A percentile compares a stretch with the other conserved stretches of the same genome.
phyloP scores from a whole-genome alignment of 2,113 vertebrate species.

The Platichthys stellatus region DNA sequence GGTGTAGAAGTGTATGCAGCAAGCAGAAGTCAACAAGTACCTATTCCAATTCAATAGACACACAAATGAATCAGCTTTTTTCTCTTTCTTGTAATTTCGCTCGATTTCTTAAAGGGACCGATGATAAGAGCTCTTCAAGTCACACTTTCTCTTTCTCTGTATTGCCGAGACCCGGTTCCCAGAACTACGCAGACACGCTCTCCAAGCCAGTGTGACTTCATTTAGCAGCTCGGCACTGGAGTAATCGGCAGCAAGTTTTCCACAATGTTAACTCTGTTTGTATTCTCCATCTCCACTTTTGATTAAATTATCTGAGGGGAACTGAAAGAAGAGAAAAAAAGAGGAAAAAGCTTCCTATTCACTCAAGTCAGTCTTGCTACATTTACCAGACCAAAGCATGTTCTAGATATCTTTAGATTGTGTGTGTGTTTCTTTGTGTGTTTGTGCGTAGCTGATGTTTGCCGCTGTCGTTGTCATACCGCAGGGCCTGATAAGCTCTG shows the following conservation, averaged over 20 bases:
- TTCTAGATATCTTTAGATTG: constrained; percentile 57
- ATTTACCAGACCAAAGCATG: constrained; percentile 41
- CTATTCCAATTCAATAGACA: too few relatives aligned
- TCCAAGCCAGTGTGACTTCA: constrained; percentile 40
- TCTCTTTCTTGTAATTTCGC: background rate
- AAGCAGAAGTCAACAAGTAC: too few relatives aligned
- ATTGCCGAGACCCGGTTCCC: background rate
- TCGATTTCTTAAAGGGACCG: constrained; percentile 13
- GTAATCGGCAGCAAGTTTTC: constrained; percentile 35
- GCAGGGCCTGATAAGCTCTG: constrained; percentile 76
- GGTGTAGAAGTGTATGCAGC: too few relatives aligned
- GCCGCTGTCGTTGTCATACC: constrained; percentile 73
- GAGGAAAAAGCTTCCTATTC: constrained; percentile 26
- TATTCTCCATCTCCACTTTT: constrained; percentile 36
- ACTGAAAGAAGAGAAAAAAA: background rate
- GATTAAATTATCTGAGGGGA: constrained; percentile 36
- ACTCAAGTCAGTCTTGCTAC: constrained; percentile 24
- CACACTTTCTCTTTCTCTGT: constrained; percentile 15
- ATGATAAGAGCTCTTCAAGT: background rate
- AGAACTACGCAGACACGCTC: constrained; percentile 24
- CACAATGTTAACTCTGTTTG: constrained; percentile 43
- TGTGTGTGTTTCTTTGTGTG: constrained; percentile 2
- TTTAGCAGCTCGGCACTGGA: constrained; percentile 28
- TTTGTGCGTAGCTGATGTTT: constrained; percentile 67
- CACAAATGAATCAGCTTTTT: too few relatives aligned